A percentile compares a stretch with the other conserved stretches of the same genome.
phyloP scores from a whole-genome alignment of 2,797 vertebrate genomes.

The Micrastur ruficollis region DNA sequence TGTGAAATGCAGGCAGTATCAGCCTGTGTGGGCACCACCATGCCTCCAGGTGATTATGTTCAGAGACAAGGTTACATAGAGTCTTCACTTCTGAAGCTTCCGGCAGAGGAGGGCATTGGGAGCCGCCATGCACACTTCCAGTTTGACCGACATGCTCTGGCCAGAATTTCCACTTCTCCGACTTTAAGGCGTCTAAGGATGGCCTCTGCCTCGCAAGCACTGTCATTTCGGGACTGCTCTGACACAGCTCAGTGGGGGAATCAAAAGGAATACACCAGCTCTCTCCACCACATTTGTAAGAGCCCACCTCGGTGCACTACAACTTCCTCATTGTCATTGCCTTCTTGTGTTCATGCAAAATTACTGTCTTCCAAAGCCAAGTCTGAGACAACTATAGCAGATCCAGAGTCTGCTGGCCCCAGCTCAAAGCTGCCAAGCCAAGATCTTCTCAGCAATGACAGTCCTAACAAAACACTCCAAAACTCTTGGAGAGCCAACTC shows the following conservation, averaged over 20 bases:
- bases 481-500: neutral
- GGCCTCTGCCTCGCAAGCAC: conserved; percentile 54
- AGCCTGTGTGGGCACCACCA: neutral
- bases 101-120: conserved; percentile 9
- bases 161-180: conserved; percentile 89
- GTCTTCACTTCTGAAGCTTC: neutral
- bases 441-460: neutral
- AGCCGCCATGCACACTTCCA: conserved; percentile 70
- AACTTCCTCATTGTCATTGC: neutral
- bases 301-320: neutral
- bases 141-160: conserved; percentile 83
- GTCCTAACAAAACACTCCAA: neutral
- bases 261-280: neutral
- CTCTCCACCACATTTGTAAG: neutral
- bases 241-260: neutral
- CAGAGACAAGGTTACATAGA: neutral
- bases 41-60: neutral
- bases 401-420: neutral
- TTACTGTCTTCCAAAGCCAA: conserved; percentile 5
- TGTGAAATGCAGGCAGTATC: neutral
- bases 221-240: neutral
- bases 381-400: neutral
- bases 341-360: neutral
- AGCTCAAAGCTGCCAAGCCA: neutral
- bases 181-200: conserved; percentile 85